These are phyloP conservation scores for Nephotettix cincticeps DNA, from an alignment of 1,140 invertebrate genomes.

Conservation along the genomic window DNA sequence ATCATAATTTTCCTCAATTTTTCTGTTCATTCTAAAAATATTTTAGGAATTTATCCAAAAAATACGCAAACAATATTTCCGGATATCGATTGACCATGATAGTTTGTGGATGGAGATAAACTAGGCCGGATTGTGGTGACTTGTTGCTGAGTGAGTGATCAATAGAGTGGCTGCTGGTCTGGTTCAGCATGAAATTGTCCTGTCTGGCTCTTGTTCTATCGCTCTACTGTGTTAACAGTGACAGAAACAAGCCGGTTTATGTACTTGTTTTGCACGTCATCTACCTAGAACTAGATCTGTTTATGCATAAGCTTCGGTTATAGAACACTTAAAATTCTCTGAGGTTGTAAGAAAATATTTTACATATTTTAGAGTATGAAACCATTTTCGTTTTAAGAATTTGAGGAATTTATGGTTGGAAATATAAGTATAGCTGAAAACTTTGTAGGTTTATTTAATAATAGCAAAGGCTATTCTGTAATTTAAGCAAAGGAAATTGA, in stretches of 20 bases:
- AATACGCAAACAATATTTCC: neutral
- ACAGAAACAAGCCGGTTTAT: neutral
- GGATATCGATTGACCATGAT: neutral
- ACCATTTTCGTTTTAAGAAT: no score
- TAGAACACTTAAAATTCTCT: no score
- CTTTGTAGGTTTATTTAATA: no score
- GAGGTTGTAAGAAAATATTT: no score
- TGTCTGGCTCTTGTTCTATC: neutral
- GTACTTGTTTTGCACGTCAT: neutral
- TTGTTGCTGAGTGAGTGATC: neutral
- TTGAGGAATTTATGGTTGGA: no score
- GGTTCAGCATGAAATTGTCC: neutral
- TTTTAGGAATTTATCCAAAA: neutral
- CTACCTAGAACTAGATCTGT: neutral
- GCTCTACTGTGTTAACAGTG: neutral
- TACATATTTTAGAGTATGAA: no score
- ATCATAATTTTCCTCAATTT: no score
- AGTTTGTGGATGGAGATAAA: neutral
- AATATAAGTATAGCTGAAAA: no score
- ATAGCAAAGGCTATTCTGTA: no score
- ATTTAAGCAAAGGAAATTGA: no score
- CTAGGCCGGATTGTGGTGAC: neutral
- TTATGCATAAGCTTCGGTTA: no score
- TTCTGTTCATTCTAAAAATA: no score
- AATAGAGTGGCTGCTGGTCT: neutral